Evolutionary conservation across 2,113 vertebrate genomes (phyloP).

Genomic region (Equus przewalskii): DNA sequence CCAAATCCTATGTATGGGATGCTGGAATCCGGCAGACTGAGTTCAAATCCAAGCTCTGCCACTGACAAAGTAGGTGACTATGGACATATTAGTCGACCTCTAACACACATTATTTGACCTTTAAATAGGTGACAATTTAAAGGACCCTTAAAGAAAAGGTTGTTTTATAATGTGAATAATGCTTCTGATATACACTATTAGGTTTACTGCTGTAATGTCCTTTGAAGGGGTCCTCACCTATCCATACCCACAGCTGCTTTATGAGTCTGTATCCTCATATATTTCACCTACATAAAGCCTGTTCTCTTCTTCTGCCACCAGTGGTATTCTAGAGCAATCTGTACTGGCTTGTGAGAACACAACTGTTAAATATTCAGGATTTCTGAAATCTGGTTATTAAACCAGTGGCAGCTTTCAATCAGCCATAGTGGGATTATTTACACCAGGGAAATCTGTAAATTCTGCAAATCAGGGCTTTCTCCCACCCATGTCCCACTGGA

Average conservation of each 20-base stretch:
- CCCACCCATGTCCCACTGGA: fast-evolving
- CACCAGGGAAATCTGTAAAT: background rate
- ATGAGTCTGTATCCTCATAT: background rate
- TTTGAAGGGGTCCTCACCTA: background rate
- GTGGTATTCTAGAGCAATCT: background rate
- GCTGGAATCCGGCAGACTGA: background rate
- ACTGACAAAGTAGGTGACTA: background rate
- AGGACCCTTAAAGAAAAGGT: background rate
- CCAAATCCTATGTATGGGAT: background rate
- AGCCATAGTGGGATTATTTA: background rate
- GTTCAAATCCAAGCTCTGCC: background rate
- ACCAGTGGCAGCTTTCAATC: background rate
- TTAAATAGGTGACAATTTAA: background rate
- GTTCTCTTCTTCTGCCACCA: background rate
- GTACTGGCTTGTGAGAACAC: background rate
- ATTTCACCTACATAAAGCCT: background rate
- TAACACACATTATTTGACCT: background rate
- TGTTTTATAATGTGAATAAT: background rate
- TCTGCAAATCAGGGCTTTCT: background rate
- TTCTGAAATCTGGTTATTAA: background rate
- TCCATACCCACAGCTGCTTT: background rate
- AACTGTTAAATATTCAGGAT: background rate
- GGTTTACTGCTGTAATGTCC: background rate
- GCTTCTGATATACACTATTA: background rate
- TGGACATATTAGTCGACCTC: background rate